Base-by-base conservation (phyloP, 2,113 vertebrate genomes). In the Columba janthina region DNA sequence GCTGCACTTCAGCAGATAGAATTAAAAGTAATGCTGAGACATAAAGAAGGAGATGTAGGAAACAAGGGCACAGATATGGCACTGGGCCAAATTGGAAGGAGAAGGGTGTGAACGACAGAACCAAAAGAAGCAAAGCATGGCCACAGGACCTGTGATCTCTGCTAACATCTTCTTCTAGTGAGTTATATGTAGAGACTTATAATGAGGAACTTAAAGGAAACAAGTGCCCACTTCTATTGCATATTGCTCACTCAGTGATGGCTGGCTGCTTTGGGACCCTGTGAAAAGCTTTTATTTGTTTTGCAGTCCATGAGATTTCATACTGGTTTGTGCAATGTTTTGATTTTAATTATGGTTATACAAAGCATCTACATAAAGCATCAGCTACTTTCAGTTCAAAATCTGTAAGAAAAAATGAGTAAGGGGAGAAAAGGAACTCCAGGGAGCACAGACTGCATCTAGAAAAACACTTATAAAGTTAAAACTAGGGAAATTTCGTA, bases 161-260 rank as follows among this genome's bases (percentile, higher is more conserved):
- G 32, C 15, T 56, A n/a, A 65, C 73, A 57, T 24, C 15, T 9
- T 38, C 32, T 78, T 74, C 31, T 60, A 18, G 31, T 15, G 16
- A 73, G 26, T 18, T 74, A 11, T 42, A 40, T 34, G 18, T 48
- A 38, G 20, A 65, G 32, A 40, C 58, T 48, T 81, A 28, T 36
- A 29, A 36, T 10, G 56, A 90, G 51, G 44, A 88, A 28, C 36
- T 58, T 53, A 64, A 89, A 67, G 31, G 50, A 34, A 72, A n/a
- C 8, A 72, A n/a, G 5, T 22, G 9, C 5, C 17, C 0, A 1
- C 10, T 77, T 60, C 56, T 24, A 10, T 42, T 51, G 71, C 44
- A 56, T 85, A 82, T 73, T 81, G 8, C 60, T 60, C 1, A 0
- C 22, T 17, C 34, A 15, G 5, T 73, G 54, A 31, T 48, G n/a